Percentiles rank a stretch among this genome's conserved stretches.
Evolutionary conservation across 2,888 invertebrate genomes (phyloP).

Genomic region (Cordylochernes scorpioides): DNA sequence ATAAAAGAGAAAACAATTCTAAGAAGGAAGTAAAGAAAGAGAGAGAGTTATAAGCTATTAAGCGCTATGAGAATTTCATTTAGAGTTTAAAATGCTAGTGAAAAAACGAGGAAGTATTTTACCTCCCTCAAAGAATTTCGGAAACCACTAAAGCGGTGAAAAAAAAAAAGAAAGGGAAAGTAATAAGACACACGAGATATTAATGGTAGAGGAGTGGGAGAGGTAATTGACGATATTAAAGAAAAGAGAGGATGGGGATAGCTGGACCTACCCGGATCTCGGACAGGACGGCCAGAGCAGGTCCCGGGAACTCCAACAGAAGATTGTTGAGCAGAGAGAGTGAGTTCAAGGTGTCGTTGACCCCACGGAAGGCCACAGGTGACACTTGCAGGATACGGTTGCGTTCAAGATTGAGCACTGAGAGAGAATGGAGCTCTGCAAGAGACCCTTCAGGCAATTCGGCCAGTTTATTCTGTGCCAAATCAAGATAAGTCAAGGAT

Average conservation of each 20-base stretch:
- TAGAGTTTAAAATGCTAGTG: too few relatives aligned
- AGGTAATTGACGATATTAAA: not conserved
- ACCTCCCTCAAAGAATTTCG: too few relatives aligned
- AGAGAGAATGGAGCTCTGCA: conserved; percentile 42
- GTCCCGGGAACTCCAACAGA: conserved; percentile 55
- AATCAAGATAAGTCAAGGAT: conserved; percentile 56
- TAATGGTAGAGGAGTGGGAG: not conserved
- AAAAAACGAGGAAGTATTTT: too few relatives aligned
- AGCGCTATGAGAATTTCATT: too few relatives aligned
- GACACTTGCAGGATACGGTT: conserved; percentile 53
- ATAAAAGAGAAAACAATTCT: too few relatives aligned
- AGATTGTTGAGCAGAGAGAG: conserved; percentile 65
- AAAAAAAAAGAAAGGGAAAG: too few relatives aligned
- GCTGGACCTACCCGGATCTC: conserved; percentile 36
- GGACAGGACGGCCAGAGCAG: conserved; percentile 43
- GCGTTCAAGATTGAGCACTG: conserved; percentile 60
- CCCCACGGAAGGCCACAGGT: conserved; percentile 46
- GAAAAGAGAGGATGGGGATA: not conserved
- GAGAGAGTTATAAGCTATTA: too few relatives aligned
- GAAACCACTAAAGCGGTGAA: too few relatives aligned
- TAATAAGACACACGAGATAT: too few relatives aligned
- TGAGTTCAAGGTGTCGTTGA: conserved; percentile 54
- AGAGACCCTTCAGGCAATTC: conserved; percentile 28
- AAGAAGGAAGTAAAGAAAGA: too few relatives aligned
- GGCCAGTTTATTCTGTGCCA: conserved; percentile 60